Conservation (phyloP, 2,888 invertebrate species). For the Blastobasis adustella region DNA sequence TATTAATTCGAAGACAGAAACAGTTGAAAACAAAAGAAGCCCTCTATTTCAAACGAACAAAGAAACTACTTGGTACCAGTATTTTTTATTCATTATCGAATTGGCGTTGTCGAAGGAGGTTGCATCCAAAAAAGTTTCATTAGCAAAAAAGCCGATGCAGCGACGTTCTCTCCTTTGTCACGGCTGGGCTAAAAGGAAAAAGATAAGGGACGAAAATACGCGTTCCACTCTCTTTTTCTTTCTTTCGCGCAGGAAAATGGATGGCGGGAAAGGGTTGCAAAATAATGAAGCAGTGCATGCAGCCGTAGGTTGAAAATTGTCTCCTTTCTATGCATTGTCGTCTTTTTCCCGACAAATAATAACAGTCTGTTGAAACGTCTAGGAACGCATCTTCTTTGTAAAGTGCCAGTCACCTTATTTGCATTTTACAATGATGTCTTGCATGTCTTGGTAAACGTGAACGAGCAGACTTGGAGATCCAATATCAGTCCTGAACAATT, state of each 20-base stretch:
- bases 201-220: constrained; percentile 46
- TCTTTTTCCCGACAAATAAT: constrained; percentile 2
- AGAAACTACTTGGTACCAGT: constrained; percentile 12
- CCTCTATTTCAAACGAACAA: constrained; percentile 5
- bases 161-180: constrained; percentile 40
- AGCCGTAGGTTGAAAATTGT: constrained; percentile 26
- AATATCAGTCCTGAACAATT: no score
- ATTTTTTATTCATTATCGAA: constrained; percentile 32
- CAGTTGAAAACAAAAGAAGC: neutral
- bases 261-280: constrained; percentile 47
- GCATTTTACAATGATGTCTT: no score
- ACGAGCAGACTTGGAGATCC: no score
- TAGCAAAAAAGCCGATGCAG: constrained; percentile 45
- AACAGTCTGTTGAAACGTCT: neutral
- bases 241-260: constrained; percentile 31
- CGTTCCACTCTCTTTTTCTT: constrained; percentile 46
- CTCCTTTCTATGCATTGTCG: constrained; percentile 18
- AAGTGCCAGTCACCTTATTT: no score
- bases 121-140: constrained; percentile 50
- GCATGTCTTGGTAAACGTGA: no score
- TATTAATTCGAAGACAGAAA: neutral
- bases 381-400: no score
- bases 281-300: constrained; percentile 52
- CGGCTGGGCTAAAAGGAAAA: constrained; percentile 23
- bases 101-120: constrained; percentile 25